These are phyloP conservation scores for Temnothorax curvispinosus DNA, from an alignment of 1,140 invertebrate species.

Conservation along the genomic window DNA sequence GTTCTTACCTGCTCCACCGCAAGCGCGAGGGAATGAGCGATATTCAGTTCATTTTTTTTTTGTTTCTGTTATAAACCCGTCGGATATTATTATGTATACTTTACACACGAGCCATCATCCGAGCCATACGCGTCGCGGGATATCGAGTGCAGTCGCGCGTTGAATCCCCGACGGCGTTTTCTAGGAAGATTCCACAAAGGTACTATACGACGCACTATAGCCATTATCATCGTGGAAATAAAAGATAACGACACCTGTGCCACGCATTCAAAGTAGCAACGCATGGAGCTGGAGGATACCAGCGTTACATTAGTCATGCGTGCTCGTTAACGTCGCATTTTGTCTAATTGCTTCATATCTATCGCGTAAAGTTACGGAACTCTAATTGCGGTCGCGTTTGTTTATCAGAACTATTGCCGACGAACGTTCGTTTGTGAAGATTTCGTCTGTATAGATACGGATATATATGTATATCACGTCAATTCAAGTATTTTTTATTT, in stretches of 20 bases:
- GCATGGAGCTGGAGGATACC: neutral
- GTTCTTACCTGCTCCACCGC: neutral
- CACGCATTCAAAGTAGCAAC: neutral
- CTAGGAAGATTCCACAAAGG: slow-evolving; percentile 32
- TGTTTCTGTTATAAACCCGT: neutral
- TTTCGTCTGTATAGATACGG: neutral
- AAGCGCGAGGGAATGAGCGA: neutral
- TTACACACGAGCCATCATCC: neutral
- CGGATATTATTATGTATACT: slow-evolving; percentile 7
- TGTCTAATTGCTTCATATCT: neutral
- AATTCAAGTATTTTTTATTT: neutral
- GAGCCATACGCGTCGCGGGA: neutral
- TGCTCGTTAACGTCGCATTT: neutral
- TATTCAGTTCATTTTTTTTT: neutral
- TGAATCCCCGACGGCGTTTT: neutral
- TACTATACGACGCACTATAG: neutral
- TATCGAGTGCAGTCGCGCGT: neutral
- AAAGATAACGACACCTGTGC: slow-evolving; percentile 40
- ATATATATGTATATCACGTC: neutral
- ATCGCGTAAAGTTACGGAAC: neutral
- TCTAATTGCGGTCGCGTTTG: neutral
- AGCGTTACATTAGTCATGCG: neutral
- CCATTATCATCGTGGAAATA: slow-evolving; percentile 23
- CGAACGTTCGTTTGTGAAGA: neutral
- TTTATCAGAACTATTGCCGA: neutral